Evolutionary conservation across 2,797 vertebrate genomes (phyloP).

Genomic region (Acrossocheilus wenchowensis): DNA sequence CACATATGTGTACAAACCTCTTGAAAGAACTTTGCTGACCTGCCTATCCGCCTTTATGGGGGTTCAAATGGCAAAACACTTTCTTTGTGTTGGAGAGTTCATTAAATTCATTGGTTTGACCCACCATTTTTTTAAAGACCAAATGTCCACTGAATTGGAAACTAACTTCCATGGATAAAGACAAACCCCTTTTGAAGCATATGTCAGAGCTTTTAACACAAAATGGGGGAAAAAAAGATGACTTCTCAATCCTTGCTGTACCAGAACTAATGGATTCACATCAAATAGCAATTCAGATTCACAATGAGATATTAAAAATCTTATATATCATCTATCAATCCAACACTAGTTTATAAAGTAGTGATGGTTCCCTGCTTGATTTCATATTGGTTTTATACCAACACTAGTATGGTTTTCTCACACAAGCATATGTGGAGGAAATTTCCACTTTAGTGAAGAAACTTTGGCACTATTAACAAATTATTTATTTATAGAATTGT

Average conservation of each 20-base stretch:
- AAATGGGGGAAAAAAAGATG: conserved; percentile 75
- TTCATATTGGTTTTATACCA: conserved; percentile 15
- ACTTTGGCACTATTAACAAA: not conserved
- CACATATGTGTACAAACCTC: conserved; percentile 99
- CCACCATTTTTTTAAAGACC: conserved; percentile 92
- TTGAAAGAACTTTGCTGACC: conserved; percentile 97
- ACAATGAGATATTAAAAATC: conserved; percentile 77
- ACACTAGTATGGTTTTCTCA: not conserved
- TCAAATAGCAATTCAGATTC: conserved; percentile 82
- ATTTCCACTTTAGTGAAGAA: not conserved
- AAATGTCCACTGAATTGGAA: conserved; percentile 99
- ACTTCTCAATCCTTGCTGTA: conserved; percentile 79
- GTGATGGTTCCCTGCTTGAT: not conserved
- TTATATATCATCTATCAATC: conserved; percentile 40
- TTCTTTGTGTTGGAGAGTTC: conserved; percentile 95
- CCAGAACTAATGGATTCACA: conserved; percentile 85
- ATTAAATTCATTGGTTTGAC: conserved; percentile 99
- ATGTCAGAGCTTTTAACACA: conserved; percentile 81
- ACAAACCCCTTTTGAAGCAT: conserved; percentile 82
- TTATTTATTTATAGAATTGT: not conserved
- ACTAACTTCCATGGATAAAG: conserved; percentile 86
- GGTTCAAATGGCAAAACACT: conserved; percentile 97
- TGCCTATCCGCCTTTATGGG: conserved; percentile 95
- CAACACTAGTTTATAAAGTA: conserved; percentile 6
- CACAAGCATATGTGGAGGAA: not conserved